Evolutionary conservation across 2,797 vertebrate genomes (phyloP), one percentile per base, ranked within the genome.

Genomic region (Garrulus glandarius): DNA sequence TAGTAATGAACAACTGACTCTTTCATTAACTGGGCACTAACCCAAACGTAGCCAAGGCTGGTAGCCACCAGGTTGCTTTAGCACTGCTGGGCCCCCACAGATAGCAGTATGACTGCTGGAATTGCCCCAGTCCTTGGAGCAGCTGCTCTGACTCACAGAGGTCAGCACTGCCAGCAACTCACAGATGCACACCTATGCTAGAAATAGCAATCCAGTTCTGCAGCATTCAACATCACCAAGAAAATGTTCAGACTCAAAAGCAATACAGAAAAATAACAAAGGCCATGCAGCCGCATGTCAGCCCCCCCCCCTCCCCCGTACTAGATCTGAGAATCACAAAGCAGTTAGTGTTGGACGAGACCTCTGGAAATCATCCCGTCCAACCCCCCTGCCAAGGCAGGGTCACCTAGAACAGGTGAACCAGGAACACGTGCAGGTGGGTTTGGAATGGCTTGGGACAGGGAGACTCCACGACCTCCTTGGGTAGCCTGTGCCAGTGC

Each of bases 31-130:
- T 5, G 27, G 50, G 27, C 27, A 22, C 34, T 14, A 46, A 26
- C 14, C 7, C 55, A 37, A 52, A 24, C 2, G 4, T 4, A n/a
- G 69, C 9, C 15, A 19, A 46, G 70, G 55, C 41, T 22, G 29
- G 56, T 6, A 44, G 59, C 11, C 8, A 0, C 65, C 37, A 11
- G 5, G n/a, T 3, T 9, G 18, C 16, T 46, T 14, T 36, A 9
- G 5, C 23, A 8, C 4, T 4, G 14, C 13, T 9, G 1, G 17
- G 39, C 19, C 23, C 27, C 1, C 2, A 15, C 24, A n/a, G 44
- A 11, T 2, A 5, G 47, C 5, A 14, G 30, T 2, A 3, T 5
- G 65, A 13, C 27, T 14, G 55, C 20, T 24, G 63, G 43, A 78
- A 72, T 5, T 8, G 7, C 20, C 32, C 59, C 22, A 4, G 27